These are phyloP conservation scores for Rhingia rostrata DNA, from an alignment of 2,888 invertebrate genomes.

Conservation along the genomic window DNA sequence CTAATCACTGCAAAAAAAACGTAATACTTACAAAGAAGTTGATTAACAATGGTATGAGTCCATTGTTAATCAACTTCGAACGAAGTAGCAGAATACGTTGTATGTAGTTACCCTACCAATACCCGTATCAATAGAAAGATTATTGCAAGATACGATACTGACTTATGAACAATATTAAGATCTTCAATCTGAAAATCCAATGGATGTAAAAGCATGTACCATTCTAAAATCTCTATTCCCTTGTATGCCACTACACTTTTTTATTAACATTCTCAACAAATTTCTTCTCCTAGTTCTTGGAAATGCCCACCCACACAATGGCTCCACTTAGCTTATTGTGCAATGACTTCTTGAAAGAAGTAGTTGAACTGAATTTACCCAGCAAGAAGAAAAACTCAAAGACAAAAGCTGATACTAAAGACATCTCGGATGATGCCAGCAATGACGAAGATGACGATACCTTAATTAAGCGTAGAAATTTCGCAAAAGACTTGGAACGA, in stretches of 20 bases:
- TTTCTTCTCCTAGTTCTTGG: conserved; percentile 80
- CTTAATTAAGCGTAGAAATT: background rate
- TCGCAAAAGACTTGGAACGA: background rate
- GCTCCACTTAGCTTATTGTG: conserved; percentile 81
- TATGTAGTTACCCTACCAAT: no score
- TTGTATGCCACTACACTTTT: background rate
- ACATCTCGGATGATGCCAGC: conserved; percentile 20
- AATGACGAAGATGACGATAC: conserved; percentile 28
- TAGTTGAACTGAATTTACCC: conserved; percentile 75
- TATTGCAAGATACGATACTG: no score
- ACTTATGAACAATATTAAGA: no score
- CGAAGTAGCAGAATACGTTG: no score
- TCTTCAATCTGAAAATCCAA: no score
- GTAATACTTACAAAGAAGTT: no score
- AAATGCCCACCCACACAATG: conserved; percentile 82
- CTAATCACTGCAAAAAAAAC: no score
- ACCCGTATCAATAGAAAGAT: no score
- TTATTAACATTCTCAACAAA: conserved; percentile 46
- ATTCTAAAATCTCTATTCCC: conserved; percentile 33
- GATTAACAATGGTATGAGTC: no score
- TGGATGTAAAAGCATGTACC: no score
- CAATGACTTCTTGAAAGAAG: conserved; percentile 80
- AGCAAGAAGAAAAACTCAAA: background rate
- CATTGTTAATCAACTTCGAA: no score
- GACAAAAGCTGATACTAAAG: background rate